Evolutionary conservation across 2,888 invertebrate genomes (phyloP), one percentile per base, ranked within the genome.

Genomic region (Zygaena filipendulae): DNA sequence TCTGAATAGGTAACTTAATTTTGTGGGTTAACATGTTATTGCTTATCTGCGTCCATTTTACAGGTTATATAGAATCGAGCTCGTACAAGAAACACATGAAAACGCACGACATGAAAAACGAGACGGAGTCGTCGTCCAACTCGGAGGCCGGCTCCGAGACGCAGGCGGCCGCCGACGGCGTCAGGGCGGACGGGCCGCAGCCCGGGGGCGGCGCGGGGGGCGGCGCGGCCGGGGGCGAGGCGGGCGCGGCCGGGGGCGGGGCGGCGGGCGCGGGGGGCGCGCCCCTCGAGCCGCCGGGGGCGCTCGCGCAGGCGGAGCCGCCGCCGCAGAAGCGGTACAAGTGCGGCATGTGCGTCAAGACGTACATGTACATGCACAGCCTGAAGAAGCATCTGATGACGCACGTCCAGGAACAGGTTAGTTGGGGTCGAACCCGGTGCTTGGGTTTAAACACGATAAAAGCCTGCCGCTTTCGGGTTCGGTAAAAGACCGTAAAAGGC

Each of bases 331-430:
- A 61, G 42, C 53, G 63, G 8, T 80, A 68, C 49, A 72, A 75
- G 35, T 81, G 81, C 33, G 67, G 68, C 0, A 30, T 72, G 3
- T 81, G 81, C 38, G 64, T 68, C 21, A 81, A 80, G 43, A 72
- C 75, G 0, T 81, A 81, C 41, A 70, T 72, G 62, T 72, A 81
- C 33, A 48, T 79, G 27, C 80, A 79, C 42, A 79, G 71, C 29
- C 44, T 81, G 32, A 79, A 71, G 60, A 81, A 80, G 36, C 81
- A 81, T 35, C 70, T 80, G 68, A 36, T 63, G 21, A 59, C 67
- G 2, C 81, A 81, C 32, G 49, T 68, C 11, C 63, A 67, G 47
- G 16, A n/a, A n/a, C n/a, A n/a, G n/a, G n/a, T n/a, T n/a, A n/a
- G n/a, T n/a, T n/a, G n/a, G n/a, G n/a, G n/a, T 19, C n/a, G 18